These are phyloP conservation scores for Cybosia mesomella DNA, from an alignment of 2,888 invertebrate species.

Conservation along the genomic window DNA sequence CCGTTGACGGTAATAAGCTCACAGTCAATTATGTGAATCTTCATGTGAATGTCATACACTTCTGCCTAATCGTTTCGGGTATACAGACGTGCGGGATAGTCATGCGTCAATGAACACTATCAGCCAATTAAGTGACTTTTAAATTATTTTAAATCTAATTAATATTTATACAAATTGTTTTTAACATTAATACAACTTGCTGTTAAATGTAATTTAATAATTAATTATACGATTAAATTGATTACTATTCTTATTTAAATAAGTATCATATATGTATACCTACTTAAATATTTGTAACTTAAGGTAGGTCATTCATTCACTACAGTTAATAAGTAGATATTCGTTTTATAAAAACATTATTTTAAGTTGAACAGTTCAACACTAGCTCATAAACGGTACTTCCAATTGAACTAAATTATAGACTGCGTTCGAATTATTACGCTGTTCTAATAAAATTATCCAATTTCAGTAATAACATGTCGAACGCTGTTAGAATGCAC, in stretches of 20 bases:
- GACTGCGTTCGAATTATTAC: constrained; percentile 38
- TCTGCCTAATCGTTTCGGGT: background rate
- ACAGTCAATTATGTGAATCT: background rate
- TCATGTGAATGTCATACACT: background rate
- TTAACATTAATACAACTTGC: too few relatives aligned
- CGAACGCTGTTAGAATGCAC: constrained; percentile 14
- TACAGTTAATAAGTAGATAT: background rate
- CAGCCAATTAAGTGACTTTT: too few relatives aligned
- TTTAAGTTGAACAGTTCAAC: constrained; percentile 28
- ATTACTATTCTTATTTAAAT: background rate
- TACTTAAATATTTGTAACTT: background rate
- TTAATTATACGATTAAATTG: background rate
- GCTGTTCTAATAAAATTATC: constrained; percentile 58
- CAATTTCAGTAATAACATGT: constrained; percentile 50
- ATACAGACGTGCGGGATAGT: too few relatives aligned
- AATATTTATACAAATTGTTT: too few relatives aligned
- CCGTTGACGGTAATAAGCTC: background rate
- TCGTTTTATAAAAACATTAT: background rate
- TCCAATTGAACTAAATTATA: constrained; percentile 52
- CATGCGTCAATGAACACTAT: too few relatives aligned
- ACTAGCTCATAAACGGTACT: constrained; percentile 11
- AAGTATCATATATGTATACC: background rate
- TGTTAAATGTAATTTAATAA: background rate
- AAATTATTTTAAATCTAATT: too few relatives aligned
- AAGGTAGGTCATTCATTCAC: too few relatives aligned